phyloP scores from a whole-genome alignment of 2,113 vertebrate species.

The Cyprinodon brontotheroides region DNA sequence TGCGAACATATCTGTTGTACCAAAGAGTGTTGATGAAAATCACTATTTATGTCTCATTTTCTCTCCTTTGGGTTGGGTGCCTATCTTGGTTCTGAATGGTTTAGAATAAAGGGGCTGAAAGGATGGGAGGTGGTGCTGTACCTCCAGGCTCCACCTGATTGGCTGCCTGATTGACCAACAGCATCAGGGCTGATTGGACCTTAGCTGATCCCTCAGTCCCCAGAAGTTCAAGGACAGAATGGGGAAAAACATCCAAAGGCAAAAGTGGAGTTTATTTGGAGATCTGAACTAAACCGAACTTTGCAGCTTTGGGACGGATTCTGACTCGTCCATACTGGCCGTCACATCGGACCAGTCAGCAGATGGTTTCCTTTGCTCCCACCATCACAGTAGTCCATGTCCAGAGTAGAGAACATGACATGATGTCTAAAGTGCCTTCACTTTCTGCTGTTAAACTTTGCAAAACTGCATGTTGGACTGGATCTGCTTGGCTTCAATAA shows the following conservation, averaged over 20 bases:
- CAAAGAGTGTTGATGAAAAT: slow-evolving; percentile 5
- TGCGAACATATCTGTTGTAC: slow-evolving; percentile 10
- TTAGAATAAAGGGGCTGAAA: neutral
- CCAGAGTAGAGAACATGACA: neutral
- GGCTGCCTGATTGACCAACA: neutral
- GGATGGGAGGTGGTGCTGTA: neutral
- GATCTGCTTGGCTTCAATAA: neutral
- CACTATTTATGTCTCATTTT: slow-evolving; percentile 4
- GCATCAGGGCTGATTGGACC: neutral
- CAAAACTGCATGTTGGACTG: neutral
- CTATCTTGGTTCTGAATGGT: neutral
- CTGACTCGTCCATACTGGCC: neutral
- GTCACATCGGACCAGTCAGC: neutral
- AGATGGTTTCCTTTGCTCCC: neutral
- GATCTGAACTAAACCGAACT: neutral
- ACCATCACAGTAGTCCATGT: neutral
- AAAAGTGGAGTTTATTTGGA: neutral
- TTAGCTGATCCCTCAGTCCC: too few species aligned
- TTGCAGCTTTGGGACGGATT: neutral
- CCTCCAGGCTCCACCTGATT: neutral
- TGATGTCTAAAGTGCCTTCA: neutral
- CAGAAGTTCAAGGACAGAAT: neutral
- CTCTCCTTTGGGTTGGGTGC: neutral
- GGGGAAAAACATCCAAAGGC: neutral
- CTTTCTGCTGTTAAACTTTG: neutral